These are phyloP conservation scores for Perccottus glenii DNA, from an alignment of 2,113 vertebrate species.

Conservation along the genomic window DNA sequence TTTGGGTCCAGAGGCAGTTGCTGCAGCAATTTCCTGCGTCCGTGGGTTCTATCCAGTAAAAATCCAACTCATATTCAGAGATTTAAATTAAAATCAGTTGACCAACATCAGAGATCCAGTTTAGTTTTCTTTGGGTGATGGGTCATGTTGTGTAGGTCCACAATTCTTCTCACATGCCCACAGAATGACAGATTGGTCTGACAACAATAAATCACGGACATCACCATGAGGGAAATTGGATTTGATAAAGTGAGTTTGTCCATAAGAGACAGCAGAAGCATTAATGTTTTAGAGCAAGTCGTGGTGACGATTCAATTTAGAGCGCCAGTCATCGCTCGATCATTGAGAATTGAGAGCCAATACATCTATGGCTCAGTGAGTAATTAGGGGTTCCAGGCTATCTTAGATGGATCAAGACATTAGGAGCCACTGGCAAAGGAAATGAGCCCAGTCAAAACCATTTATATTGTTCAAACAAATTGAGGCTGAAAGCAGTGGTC, in stretches of 20 bases:
- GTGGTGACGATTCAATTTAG: conserved; percentile 63
- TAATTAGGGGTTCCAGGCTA: conserved; percentile 71
- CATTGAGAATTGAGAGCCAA: conserved; percentile 57
- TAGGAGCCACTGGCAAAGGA: conserved; percentile 63
- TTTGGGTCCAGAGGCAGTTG: no score
- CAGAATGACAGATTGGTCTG: conserved; percentile 32
- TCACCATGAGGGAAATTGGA: conserved; percentile 34
- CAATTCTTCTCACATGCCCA: neutral
- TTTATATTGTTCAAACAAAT: conserved; percentile 75
- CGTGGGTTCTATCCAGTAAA: no score
- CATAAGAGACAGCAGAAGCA: conserved; percentile 45
- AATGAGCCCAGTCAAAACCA: conserved; percentile 70
- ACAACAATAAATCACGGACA: conserved; percentile 46
- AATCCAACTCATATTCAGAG: no score
- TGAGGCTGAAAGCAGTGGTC: conserved; percentile 63
- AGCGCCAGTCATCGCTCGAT: conserved; percentile 50
- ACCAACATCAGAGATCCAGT: neutral
- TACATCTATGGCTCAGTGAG: conserved; percentile 65
- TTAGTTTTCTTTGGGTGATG: neutral
- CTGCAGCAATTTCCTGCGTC: no score
- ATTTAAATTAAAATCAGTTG: no score
- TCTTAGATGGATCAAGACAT: conserved; percentile 72
- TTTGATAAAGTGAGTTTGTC: conserved; percentile 64
- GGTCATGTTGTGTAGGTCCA: neutral
- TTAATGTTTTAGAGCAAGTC: conserved; percentile 61